Evolutionary conservation across 2,888 invertebrate species (phyloP), one percentile per base, ranked within the genome.

Genomic region (Hyalella azteca): DNA sequence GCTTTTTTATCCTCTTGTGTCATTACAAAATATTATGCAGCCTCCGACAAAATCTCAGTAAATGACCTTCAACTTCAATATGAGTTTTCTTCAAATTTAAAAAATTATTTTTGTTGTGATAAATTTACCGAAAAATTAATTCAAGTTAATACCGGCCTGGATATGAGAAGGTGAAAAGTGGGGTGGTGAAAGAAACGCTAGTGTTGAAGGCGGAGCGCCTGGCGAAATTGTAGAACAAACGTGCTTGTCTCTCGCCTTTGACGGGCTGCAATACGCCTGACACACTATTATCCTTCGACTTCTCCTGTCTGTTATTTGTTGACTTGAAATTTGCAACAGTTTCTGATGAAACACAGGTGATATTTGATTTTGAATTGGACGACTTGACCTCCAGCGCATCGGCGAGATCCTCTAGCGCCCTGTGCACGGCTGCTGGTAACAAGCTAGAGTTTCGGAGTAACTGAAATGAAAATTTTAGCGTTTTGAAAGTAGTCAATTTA

Each of bases 161-260:
- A 26, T 85, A 79, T 26, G 86, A 84, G 83, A 86, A 85, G 66
- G 85, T 85, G 83, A 86, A 86, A 29, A 86, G 85, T 5, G 86
- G 86, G 32, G 86, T 84, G 48, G 86, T 86, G 85, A 86, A 86
- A 81, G 86, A 85, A 1, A 86, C 82, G 40, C 85, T 85, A 59
- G 86, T 86, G 84, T 86, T 86, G 84, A 86, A 86, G 77, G 85
- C 85, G 22, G 85, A 84, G 32, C 83, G 80, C 22, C 79, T 75
- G 80, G 82, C 82, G 77, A 81, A 83, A 36, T 80, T 82, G 36
- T 83, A 80, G 78, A 84, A 82, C 73, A 84, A 73, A 13, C 85
- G 79, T 13, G 79, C 80, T 29, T 78, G 75, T 29, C 75, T 75
- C 9, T 81, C 79, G 19, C 77, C 73, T 49, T 76, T 79, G 15